Evolutionary conservation across 2,797 vertebrate genomes (phyloP), one percentile per base, ranked within the genome.

Genomic region (Adelosebastes latens): DNA sequence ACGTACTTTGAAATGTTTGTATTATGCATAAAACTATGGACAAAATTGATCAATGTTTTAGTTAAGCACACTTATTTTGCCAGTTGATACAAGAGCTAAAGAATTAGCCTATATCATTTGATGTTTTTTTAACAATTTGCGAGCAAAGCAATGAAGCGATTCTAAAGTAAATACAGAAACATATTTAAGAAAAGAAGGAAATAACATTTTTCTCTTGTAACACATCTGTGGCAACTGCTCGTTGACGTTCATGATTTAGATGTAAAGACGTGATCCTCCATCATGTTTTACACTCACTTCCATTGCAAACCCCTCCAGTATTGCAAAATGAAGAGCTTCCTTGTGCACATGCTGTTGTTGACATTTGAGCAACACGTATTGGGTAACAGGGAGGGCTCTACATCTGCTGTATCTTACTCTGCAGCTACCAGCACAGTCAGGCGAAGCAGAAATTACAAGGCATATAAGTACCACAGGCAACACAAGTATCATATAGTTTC

Each of bases 401-500:
- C 31, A 32, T 77, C 60, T 87, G 55, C 24, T 79, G 69, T 46
- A 9, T 66, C 36, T 53, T 12, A 36, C 42, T 34, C 20, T 75
- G 62, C 27, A 77, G 59, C 42, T 32, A 10, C 24, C 46, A 62
- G 55, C 42, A 61, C 61, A 68, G 56, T 11, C 4, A 34, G 27
- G 24, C 14, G 20, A 78, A 76, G 61, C 81, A 86, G 29, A 83
- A 86, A 84, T 66, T 29, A 66, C 59, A 59, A 66, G 6, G 16
- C 11, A 13, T 75, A 20, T 4, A 72, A 58, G 39, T 12, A 42
- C 31, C 61, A 42, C 29, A 65, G 59, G 69, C 36, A 77, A 59
- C 39, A 72, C 18, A 32, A 46, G 22, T 67, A 62, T 65, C 12
- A 61, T 25, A 0, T 8, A 65, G 61, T 29, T 71, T 72, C 31